phyloP scores from a whole-genome alignment of 1,140 invertebrate species.

The Heliconius congener region DNA sequence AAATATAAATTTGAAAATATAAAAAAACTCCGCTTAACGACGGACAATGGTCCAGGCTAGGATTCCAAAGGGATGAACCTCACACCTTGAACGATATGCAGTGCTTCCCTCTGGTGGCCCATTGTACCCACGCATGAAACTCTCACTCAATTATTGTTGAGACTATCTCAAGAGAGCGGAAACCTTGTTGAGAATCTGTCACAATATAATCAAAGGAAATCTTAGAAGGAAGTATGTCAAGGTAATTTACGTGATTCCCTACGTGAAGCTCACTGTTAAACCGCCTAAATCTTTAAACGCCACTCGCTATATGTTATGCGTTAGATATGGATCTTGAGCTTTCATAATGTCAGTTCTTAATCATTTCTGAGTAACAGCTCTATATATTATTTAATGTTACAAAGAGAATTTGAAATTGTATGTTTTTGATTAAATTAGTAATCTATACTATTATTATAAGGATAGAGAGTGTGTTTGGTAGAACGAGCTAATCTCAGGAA shows the following conservation, averaged over 20 bases:
- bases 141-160: no score
- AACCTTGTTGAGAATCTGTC: no score
- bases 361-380: background rate
- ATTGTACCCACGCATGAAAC: no score
- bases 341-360: conserved; percentile 5
- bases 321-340: background rate
- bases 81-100: no score
- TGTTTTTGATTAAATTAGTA: background rate
- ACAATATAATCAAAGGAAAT: background rate
- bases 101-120: no score
- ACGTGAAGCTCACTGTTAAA: background rate
- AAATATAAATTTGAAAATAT: no score
- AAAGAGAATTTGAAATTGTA: background rate
- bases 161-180: background rate
- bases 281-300: background rate
- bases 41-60: no score
- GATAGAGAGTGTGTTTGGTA: no score
- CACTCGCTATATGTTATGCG: background rate
- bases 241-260: conserved; percentile 1
- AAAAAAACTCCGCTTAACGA: no score
- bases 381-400: conserved; percentile 9
- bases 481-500: no score
- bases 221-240: background rate
- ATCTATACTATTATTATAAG: no score
- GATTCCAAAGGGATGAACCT: no score